Conservation (phyloP, 2,888 invertebrate genomes). For the Stegophylla sp. region DNA sequence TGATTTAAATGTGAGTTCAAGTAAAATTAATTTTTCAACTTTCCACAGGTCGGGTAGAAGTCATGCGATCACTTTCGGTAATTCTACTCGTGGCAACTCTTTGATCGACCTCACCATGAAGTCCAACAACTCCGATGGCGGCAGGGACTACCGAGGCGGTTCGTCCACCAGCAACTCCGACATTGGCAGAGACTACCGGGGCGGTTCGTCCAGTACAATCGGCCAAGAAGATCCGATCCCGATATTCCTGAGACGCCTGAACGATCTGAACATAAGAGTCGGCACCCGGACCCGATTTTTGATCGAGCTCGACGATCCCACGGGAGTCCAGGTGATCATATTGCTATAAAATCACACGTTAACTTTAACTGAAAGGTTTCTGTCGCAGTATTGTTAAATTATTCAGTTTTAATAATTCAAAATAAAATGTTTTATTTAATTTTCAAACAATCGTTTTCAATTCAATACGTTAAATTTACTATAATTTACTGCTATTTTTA, state of each 20-base stretch:
- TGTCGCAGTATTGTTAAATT: too few relatives aligned
- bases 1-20: too few relatives aligned
- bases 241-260: constrained; percentile 81
- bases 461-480: too few relatives aligned
- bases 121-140: constrained; percentile 25
- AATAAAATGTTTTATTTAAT: too few relatives aligned
- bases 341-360: too few relatives aligned
- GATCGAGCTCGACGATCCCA: constrained; percentile 81
- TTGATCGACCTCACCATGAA: constrained; percentile 35
- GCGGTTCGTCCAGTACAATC: constrained; percentile 33
- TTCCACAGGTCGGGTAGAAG: constrained; percentile 54
- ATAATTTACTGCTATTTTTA: too few relatives aligned
- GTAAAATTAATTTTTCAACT: too few relatives aligned
- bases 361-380: too few relatives aligned
- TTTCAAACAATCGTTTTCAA: too few relatives aligned
- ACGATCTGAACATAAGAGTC: constrained; percentile 87
- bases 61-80: constrained; percentile 45
- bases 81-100: constrained; percentile 12
- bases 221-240: constrained; percentile 69
- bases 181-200: constrained; percentile 19
- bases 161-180: too few relatives aligned
- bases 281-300: constrained; percentile 85
- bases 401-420: too few relatives aligned
- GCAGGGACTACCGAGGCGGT: constrained; percentile 14
- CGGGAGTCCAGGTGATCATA: constrained; percentile 75